Evolutionary conservation across 2,113 vertebrate genomes (phyloP), one percentile per base, ranked within the genome.

Genomic region (Pteropus alecto): DNA sequence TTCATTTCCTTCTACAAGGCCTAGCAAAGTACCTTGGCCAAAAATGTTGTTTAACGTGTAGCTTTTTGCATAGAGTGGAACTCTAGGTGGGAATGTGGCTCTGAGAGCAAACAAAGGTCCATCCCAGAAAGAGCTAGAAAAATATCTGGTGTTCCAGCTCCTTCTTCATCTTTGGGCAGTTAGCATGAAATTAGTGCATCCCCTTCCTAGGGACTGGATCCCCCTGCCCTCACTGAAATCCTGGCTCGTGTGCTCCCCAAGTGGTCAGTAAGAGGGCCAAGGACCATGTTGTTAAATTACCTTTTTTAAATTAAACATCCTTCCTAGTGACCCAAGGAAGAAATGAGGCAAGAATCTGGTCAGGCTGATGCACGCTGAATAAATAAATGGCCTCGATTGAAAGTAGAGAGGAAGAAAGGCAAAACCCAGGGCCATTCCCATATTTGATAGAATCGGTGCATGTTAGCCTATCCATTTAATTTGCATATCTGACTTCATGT

Each of bases 401-500:
- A 83, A 65, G 61, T 21, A 30, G 41, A 60, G 28, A 38, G 46
- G 60, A 68, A 60, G 48, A 43, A 21, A 33, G 28, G n/a, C 22
- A 22, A 61, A 65, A 41, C 38, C 73, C n/a, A 16, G 54, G 68
- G 46, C 33, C 0, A 1, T 54, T 33, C n/a, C 73, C 48, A 0
- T 15, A 2, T 0, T 0, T 9, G 38, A 21, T 4, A 9, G 38
- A 38, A 11, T 51, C 28, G 24, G 33, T 30, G n/a, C 51, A 2
- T 19, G 5, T 54, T 28, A 30, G 51, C 58, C n/a, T 16, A 0
- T 26, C 6, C 5, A 1, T 18, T 38, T 51, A n/a, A 6, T 56
- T 5, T 81, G 24, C 14, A 2, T n/a, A 9, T 35, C 46, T 78
- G 35, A 26, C 46, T 68, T 81, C 46, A 6, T 35, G 6, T 81